A percentile compares a stretch with the other conserved stretches of the same genome.
Conservation (phyloP, 2,888 invertebrate species). For the Elysia crispata region DNA sequence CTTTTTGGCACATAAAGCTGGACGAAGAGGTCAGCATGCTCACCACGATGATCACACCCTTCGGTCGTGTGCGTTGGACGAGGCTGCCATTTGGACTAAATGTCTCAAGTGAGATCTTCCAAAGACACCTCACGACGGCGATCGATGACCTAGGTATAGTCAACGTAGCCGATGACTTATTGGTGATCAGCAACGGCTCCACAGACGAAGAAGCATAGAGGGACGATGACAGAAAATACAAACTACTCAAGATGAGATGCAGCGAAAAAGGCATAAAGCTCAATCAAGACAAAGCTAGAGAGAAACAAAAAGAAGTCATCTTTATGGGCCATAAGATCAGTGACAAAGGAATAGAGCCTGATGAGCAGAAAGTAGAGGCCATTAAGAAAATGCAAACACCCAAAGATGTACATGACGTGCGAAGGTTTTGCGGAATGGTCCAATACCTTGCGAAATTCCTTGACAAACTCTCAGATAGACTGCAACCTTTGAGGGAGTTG, state of each 20-base stretch:
- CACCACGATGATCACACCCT: slow-evolving; percentile 57
- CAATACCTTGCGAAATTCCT: slow-evolving; percentile 54
- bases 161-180: slow-evolving; percentile 52
- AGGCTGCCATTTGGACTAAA: slow-evolving; percentile 9
- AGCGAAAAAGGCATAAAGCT: slow-evolving; percentile 46
- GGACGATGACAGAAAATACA: slow-evolving; percentile 47
- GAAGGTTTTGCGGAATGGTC: slow-evolving; percentile 55
- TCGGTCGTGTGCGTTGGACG: slow-evolving; percentile 55
- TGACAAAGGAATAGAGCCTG: slow-evolving; percentile 51
- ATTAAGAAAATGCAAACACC: slow-evolving; percentile 51
- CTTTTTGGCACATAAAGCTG: slow-evolving; percentile 55
- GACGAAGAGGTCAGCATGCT: slow-evolving; percentile 52
- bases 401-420: slow-evolving; percentile 52
- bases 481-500: slow-evolving; percentile 45
- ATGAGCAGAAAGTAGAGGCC: slow-evolving; percentile 52
- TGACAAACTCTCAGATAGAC: slow-evolving; percentile 13
- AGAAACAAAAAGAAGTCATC: slow-evolving; percentile 31
- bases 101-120: slow-evolving; percentile 37
- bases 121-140: slow-evolving; percentile 55
- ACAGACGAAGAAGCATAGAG: slow-evolving; percentile 40
- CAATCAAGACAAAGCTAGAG: slow-evolving; percentile 46
- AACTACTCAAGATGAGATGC: slow-evolving; percentile 36
- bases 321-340: slow-evolving; percentile 54
- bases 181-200: slow-evolving; percentile 51
- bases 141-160: slow-evolving; percentile 49